phyloP scores from a whole-genome alignment of 1,140 invertebrate species.

The Eupeodes corollae region DNA sequence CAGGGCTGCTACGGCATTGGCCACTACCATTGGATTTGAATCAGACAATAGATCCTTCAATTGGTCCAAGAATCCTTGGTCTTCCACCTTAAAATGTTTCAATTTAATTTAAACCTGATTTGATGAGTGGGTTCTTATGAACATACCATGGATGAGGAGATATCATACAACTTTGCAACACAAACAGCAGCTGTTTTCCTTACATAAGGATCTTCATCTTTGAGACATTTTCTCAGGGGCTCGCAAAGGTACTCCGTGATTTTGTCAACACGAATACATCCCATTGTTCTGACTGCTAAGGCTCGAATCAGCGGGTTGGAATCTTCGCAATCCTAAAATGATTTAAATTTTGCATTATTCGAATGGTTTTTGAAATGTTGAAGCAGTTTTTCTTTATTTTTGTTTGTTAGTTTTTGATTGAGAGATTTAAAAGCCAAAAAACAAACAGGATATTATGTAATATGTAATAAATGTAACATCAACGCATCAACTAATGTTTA shows the following conservation, averaged over 20 bases:
- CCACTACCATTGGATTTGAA: conserved; percentile 99
- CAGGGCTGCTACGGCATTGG: conserved; percentile 96
- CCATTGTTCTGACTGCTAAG: conserved; percentile 98
- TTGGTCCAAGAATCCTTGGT: conserved; percentile 94
- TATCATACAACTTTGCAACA: conserved; percentile 98
- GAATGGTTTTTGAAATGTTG: not conserved
- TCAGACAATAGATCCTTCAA: conserved; percentile 94
- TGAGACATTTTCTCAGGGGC: conserved; percentile 93
- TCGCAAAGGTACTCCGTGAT: conserved; percentile 99
- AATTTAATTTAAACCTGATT: not conserved
- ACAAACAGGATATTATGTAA: not conserved
- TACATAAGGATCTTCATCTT: conserved; percentile 99
- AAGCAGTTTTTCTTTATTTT: not conserved
- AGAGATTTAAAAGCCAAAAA: not conserved
- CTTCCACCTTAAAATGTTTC: conserved; percentile 17
- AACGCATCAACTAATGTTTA: not conserved
- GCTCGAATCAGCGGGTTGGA: conserved; percentile 98
- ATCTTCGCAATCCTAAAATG: conserved; percentile 91
- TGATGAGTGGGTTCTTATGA: conserved; percentile 45
- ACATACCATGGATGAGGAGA: conserved; percentile 93
- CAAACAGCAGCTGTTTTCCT: conserved; percentile 98
- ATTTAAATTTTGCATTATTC: not conserved
- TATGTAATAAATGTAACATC: not conserved
- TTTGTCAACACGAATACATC: conserved; percentile 98
- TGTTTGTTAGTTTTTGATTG: not conserved